Conservation (phyloP, 2,113 vertebrate species). For the Epinephelus moara region DNA sequence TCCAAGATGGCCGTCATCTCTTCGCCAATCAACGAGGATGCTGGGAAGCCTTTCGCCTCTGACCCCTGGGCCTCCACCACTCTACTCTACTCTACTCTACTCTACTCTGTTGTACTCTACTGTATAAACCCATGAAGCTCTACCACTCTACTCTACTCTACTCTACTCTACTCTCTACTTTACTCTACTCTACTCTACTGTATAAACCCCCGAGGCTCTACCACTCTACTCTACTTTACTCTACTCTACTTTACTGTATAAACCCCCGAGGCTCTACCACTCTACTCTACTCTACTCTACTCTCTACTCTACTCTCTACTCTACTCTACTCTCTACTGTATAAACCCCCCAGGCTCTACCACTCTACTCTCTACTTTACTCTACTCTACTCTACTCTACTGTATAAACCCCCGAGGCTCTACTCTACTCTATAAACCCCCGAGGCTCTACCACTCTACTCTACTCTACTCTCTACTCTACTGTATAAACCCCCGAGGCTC, state of each 20-base stretch:
- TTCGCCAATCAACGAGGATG: slow-evolving; percentile 66
- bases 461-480: too few relatives aligned
- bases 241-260: fast-evolving
- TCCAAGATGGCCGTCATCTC: slow-evolving; percentile 80
- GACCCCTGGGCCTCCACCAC: slow-evolving; percentile 56
- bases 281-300: not conserved
- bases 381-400: not conserved
- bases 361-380: not conserved
- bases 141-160: not conserved
- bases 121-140: not conserved
- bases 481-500: too few relatives aligned
- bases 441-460: too few relatives aligned
- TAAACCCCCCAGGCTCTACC: too few relatives aligned
- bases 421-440: too few relatives aligned
- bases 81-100: not conserved
- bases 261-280: not conserved
- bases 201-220: too few relatives aligned
- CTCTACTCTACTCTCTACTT: not conserved
- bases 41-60: slow-evolving; percentile 65
- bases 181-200: not conserved
- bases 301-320: not conserved
- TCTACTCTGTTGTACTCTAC: not conserved
- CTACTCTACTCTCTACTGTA: not conserved
- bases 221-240: not conserved
- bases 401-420: too few relatives aligned